Evolutionary conservation across 2,888 invertebrate species (phyloP).

Genomic region (Lepas anatifera): DNA sequence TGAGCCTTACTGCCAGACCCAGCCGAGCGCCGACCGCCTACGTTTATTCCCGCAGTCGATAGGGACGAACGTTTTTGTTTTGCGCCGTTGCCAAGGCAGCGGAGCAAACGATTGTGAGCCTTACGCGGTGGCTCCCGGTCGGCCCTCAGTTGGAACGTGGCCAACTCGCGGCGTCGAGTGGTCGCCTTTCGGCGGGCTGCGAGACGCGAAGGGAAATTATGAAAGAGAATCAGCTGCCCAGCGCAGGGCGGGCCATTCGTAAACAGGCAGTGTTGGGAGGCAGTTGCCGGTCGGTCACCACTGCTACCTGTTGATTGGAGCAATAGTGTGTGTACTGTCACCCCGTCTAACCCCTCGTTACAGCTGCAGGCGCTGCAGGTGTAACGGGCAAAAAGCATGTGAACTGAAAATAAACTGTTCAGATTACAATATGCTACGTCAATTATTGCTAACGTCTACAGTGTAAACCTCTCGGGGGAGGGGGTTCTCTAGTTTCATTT

Average conservation of each 20-base stretch:
- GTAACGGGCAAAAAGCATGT: too few species aligned
- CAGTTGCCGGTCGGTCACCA: background rate
- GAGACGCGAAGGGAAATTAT: background rate
- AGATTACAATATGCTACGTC: too few species aligned
- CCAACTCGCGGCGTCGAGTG: background rate
- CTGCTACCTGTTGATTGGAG: background rate
- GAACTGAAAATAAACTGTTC: too few species aligned
- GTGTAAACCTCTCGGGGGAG: too few species aligned
- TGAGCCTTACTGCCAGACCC: constrained; percentile 1
- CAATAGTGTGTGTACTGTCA: too few species aligned
- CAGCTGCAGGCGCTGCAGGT: too few species aligned
- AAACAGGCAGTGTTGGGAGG: background rate
- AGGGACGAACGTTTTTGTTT: constrained; percentile 7
- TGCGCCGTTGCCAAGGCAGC: constrained; percentile 8
- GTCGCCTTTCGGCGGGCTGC: background rate
- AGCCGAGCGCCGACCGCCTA: constrained; percentile 3
- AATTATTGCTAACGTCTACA: too few species aligned
- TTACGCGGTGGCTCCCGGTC: background rate
- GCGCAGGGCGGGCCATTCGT: background rate
- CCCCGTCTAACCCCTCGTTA: too few species aligned
- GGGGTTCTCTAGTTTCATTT: too few species aligned
- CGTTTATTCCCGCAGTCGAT: constrained; percentile 10
- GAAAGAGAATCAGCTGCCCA: constrained; percentile 7
- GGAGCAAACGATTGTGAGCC: constrained; percentile 4
- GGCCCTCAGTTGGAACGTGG: background rate